phyloP scores from a whole-genome alignment of 2,888 invertebrate genomes.

The Cephalotes varians region DNA sequence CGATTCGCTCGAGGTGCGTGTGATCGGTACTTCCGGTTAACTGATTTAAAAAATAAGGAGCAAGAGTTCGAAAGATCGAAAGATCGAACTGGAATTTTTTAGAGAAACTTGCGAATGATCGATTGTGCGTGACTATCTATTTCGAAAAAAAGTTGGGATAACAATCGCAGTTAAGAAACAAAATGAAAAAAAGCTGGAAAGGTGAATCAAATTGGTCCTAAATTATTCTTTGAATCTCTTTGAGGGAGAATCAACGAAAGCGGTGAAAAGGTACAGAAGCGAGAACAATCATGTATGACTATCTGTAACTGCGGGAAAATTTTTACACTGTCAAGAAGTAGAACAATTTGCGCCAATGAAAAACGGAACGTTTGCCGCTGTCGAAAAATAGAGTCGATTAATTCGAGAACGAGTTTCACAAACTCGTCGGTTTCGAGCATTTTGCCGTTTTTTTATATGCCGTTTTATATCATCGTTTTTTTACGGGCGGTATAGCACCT shows the following conservation, averaged over 20 bases:
- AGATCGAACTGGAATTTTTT: background rate
- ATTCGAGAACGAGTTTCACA: background rate
- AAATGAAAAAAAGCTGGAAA: constrained; percentile 2
- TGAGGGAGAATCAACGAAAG: background rate
- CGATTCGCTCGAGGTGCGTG: constrained; percentile 34
- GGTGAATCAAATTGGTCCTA: background rate
- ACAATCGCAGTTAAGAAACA: constrained; percentile 5
- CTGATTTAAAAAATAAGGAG: background rate
- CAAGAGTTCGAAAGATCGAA: background rate
- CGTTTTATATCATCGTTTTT: constrained; percentile 20
- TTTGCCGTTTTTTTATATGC: constrained; percentile 22
- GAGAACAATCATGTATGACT: background rate
- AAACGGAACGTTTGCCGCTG: constrained; percentile 14
- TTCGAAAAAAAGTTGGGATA: background rate
- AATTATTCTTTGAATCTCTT: constrained; percentile 17
- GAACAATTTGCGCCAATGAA: constrained; percentile 25
- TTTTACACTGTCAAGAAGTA: constrained; percentile 26
- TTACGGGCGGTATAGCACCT: background rate
- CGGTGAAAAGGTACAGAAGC: background rate
- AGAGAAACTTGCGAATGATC: background rate
- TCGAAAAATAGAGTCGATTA: constrained; percentile 32
- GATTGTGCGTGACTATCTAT: background rate
- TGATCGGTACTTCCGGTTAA: constrained; percentile 28
- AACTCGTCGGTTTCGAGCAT: constrained; percentile 8
- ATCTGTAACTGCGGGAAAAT: constrained; percentile 21